Base-by-base conservation (phyloP, 2,888 invertebrate genomes). In the Thyatira batis region DNA sequence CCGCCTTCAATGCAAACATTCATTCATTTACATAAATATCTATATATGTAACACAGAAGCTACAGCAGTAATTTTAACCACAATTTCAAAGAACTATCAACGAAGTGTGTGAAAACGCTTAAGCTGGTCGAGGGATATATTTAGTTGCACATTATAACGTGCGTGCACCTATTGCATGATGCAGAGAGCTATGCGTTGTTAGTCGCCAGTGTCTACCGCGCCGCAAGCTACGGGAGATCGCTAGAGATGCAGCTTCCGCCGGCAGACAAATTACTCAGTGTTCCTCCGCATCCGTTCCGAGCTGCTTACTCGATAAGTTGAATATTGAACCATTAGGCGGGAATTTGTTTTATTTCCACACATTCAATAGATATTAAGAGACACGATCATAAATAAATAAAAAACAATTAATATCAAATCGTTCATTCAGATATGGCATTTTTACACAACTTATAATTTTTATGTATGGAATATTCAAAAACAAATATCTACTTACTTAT, bases 241-340 rank as follows among this genome's bases (percentile, higher is more conserved):
- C 77, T 71, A 73, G 77, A 80, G 86, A 85, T 80, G 79, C 76
- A 76, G 82, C 83, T 82, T 86, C 86, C 86, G 83, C 76, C 78
- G 79, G 67, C 71, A 70, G 76, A 82, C 81, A 85, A 84, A 87
- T 84, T 83, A 71, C 80, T 63, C 55, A 63, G 69, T 71, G 65
- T 72, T 68, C 63, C 61, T 62, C 63, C 67, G 66, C 80, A 81
- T 82, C 83, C 82, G 82, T 75, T 63, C 73, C 66, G 33, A 63
- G 65, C 64, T 63, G 55, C 54, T 61, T 58, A 56, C 66, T 60
- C 67, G 67, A 74, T 72, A 80, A 81, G 86, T 85, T 85, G 82
- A 83, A 84, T 82, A 80, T 72, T 67, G 65, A 67, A 55, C 65
- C 62, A 65, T 28, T 13, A 13, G 3, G 5, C 8, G 39, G 2